These are phyloP conservation scores for Sebastes kiyomatsui DNA, from an alignment of 2,797 vertebrate genomes.

Conservation along the genomic window DNA sequence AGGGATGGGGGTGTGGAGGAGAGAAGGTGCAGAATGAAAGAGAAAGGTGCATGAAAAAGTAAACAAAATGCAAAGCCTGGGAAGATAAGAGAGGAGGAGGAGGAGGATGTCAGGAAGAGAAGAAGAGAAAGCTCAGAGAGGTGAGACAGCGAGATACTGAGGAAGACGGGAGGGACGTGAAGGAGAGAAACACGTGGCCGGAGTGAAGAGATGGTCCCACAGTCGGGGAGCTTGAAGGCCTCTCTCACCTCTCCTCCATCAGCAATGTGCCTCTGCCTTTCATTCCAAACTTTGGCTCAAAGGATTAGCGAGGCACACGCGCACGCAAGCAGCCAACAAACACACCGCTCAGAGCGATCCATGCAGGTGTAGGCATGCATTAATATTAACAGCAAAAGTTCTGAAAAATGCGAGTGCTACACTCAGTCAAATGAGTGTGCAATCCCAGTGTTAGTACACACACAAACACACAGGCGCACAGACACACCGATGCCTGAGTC, in stretches of 20 bases:
- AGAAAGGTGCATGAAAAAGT: not conserved
- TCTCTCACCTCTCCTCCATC: slow-evolving; percentile 72
- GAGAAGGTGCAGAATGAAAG: not conserved
- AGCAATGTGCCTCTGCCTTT: slow-evolving; percentile 67
- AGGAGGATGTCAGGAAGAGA: slow-evolving; percentile 1
- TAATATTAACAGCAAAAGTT: slow-evolving; percentile 79
- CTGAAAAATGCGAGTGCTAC: slow-evolving; percentile 63
- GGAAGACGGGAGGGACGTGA: slow-evolving; percentile 8
- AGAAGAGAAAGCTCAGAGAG: slow-evolving; percentile 22
- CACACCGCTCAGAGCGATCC: slow-evolving; percentile 69
- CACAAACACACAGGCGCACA: slow-evolving; percentile 23
- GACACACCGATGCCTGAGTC: slow-evolving; percentile 67
- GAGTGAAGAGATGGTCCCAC: slow-evolving; percentile 30
- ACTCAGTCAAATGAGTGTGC: slow-evolving; percentile 65
- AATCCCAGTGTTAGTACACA: slow-evolving; percentile 38
- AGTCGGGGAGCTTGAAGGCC: slow-evolving; percentile 43
- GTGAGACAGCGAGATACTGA: slow-evolving; percentile 19
- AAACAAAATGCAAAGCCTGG: slow-evolving; percentile 17
- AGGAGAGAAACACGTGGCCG: slow-evolving; percentile 5
- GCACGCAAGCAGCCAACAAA: slow-evolving; percentile 65
- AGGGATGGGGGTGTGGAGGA: not conserved
- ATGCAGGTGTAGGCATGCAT: slow-evolving; percentile 79
- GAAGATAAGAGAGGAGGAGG: slow-evolving; percentile 26
- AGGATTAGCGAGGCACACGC: slow-evolving; percentile 68
- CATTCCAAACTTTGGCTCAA: slow-evolving; percentile 71